These are phyloP conservation scores for Charina bottae DNA, from an alignment of 2,113 vertebrate genomes.

Conservation along the genomic window DNA sequence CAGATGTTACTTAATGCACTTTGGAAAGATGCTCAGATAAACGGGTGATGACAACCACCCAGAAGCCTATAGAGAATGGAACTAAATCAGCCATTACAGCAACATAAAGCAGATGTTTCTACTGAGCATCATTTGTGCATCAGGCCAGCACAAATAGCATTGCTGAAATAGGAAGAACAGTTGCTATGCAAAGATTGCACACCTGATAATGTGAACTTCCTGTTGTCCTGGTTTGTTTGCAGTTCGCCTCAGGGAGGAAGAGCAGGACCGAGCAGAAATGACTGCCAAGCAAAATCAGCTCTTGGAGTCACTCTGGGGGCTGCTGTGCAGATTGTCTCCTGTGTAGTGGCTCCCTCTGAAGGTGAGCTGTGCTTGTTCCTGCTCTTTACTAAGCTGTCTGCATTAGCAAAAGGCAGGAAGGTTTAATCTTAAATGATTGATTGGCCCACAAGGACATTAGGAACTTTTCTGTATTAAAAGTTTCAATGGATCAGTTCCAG, in stretches of 20 bases:
- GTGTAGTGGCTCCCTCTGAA: not conserved
- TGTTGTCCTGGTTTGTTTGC: not conserved
- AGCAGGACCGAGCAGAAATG: slow-evolving; percentile 13
- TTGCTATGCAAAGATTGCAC: slow-evolving; percentile 15
- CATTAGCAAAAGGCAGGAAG: not conserved
- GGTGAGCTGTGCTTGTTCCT: not conserved
- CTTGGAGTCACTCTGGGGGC: not conserved
- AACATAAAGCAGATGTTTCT: slow-evolving; percentile 41
- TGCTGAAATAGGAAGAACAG: not conserved
- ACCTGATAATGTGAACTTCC: slow-evolving; percentile 25
- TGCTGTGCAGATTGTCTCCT: not conserved
- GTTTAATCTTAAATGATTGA: slow-evolving; percentile 10
- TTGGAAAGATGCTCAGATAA: slow-evolving; percentile 36
- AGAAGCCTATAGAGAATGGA: slow-evolving; percentile 32
- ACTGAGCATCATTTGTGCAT: slow-evolving; percentile 1
- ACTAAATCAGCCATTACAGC: slow-evolving; percentile 33
- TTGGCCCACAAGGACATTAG: slow-evolving; percentile 13
- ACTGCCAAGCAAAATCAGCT: slow-evolving; percentile 10
- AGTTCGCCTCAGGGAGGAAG: not conserved
- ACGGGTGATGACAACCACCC: slow-evolving; percentile 38
- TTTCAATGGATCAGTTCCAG: slow-evolving; percentile 14
- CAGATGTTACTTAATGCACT: slow-evolving; percentile 20
- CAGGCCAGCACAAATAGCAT: slow-evolving; percentile 1
- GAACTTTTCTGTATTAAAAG: not conserved
- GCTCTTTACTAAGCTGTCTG: not conserved